Evolutionary conservation across 2,888 invertebrate species (phyloP).

Genomic region (Smittia sp.): DNA sequence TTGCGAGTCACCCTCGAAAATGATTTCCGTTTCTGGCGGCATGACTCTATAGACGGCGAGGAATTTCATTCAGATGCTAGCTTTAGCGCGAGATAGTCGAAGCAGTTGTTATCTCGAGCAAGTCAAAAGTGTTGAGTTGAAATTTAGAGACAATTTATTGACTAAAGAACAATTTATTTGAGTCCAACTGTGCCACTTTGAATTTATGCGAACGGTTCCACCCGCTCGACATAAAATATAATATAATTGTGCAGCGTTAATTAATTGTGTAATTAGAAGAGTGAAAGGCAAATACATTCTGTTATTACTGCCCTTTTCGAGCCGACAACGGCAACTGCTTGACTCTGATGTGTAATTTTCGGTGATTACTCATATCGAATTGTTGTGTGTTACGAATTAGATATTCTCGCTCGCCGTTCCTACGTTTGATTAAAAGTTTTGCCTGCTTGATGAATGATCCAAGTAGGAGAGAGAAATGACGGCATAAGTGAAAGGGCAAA

Average conservation of each 20-base stretch:
- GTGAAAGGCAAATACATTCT: background rate
- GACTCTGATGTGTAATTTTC: background rate
- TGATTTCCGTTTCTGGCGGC: background rate
- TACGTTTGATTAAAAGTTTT: slow-evolving; percentile 2
- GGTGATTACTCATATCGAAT: background rate
- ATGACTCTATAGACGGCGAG: background rate
- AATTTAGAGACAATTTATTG: too few relatives aligned
- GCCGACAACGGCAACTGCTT: background rate
- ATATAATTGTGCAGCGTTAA: slow-evolving; percentile 11
- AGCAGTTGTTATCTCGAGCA: background rate
- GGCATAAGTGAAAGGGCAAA: background rate
- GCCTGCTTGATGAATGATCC: background rate
- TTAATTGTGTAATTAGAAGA: slow-evolving; percentile 10
- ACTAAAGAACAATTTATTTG: background rate
- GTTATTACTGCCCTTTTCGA: background rate
- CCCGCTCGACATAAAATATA: too few relatives aligned
- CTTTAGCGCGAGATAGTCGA: slow-evolving; percentile 24
- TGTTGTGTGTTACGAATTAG: background rate
- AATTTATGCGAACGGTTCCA: background rate
- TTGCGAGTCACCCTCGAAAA: background rate
- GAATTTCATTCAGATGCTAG: slow-evolving; percentile 25
- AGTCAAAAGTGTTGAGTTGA: too few relatives aligned
- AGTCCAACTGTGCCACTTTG: background rate
- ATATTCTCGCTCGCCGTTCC: background rate
- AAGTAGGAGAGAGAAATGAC: background rate